Evolutionary conservation across 1,140 invertebrate species (phyloP).

Genomic region (Penaeus japonicus): DNA sequence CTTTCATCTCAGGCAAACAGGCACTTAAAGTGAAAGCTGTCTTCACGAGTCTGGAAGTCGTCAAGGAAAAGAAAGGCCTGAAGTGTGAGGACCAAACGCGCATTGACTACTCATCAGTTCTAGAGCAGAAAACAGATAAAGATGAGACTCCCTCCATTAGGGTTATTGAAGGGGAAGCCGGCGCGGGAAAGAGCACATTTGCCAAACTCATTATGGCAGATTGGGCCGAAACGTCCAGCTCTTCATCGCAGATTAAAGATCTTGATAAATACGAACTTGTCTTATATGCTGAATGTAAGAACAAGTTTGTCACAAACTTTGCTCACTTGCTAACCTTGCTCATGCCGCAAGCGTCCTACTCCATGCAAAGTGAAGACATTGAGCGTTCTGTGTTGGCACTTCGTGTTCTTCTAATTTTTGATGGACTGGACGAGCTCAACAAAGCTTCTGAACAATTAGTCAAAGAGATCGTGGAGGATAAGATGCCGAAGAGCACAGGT

Average conservation of each 20-base stretch:
- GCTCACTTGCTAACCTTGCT: neutral
- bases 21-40: constrained; percentile 2
- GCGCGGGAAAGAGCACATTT: constrained; percentile 41
- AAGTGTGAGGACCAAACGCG: neutral
- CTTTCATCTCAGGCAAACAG: constrained; percentile 28
- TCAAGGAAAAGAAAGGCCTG: neutral
- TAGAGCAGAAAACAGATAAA: constrained; percentile 1
- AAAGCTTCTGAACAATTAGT: constrained; percentile 1
- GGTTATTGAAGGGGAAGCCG: constrained; percentile 36
- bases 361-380: constrained; percentile 14
- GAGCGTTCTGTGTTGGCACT: neutral
- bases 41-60: constrained; percentile 18
- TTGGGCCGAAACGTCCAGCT: neutral
- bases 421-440: constrained; percentile 45
- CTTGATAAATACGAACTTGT: constrained; percentile 17
- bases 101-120: neutral
- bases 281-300: constrained; percentile 32
- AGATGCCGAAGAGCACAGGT: neutral
- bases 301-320: neutral
- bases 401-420: constrained; percentile 16
- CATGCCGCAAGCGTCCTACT: neutral
- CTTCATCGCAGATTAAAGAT: neutral
- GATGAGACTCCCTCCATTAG: neutral
- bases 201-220: constrained; percentile 30
- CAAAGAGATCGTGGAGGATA: neutral